phyloP scores from a whole-genome alignment of 2,888 invertebrate species.

The Melanostoma scalare region DNA sequence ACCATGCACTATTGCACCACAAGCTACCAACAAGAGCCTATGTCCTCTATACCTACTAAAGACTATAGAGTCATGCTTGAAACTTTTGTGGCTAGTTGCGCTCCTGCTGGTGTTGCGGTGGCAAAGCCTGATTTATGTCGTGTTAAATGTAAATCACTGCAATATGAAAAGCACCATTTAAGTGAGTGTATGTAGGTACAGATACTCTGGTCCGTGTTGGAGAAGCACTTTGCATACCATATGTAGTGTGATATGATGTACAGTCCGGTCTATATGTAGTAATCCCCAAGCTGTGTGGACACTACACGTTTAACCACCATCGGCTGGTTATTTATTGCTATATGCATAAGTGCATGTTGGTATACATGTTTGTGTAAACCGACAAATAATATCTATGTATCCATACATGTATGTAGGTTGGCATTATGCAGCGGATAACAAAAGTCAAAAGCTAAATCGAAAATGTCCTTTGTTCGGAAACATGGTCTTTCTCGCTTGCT shows the following conservation, averaged over 20 bases:
- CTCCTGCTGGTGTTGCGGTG: slow-evolving; percentile 72
- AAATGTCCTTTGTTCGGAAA: slow-evolving; percentile 62
- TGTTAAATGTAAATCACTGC: slow-evolving; percentile 78
- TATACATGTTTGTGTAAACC: slow-evolving; percentile 17
- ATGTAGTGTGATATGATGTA: slow-evolving; percentile 54
- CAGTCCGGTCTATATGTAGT: slow-evolving; percentile 37
- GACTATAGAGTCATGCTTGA: slow-evolving; percentile 36
- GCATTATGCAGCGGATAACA: slow-evolving; percentile 56
- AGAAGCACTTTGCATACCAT: slow-evolving; percentile 65
- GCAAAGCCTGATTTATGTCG: slow-evolving; percentile 77
- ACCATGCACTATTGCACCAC: slow-evolving; percentile 8
- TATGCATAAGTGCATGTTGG: slow-evolving; percentile 65
- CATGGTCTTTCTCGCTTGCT: slow-evolving; percentile 46
- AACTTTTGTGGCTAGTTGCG: slow-evolving; percentile 40
- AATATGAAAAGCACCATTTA: slow-evolving; percentile 76
- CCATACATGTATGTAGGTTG: slow-evolving; percentile 27
- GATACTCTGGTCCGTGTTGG: slow-evolving; percentile 44
- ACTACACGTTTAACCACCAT: slow-evolving; percentile 71
- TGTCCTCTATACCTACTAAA: neutral
- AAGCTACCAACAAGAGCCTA: slow-evolving; percentile 51
- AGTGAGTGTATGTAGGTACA: slow-evolving; percentile 62
- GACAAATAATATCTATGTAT: neutral
- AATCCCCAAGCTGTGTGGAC: slow-evolving; percentile 62
- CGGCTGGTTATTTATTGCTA: slow-evolving; percentile 64
- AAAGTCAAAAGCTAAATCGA: slow-evolving; percentile 66